Conservation (phyloP, 2,113 vertebrate species). For the Cololabis saira region DNA sequence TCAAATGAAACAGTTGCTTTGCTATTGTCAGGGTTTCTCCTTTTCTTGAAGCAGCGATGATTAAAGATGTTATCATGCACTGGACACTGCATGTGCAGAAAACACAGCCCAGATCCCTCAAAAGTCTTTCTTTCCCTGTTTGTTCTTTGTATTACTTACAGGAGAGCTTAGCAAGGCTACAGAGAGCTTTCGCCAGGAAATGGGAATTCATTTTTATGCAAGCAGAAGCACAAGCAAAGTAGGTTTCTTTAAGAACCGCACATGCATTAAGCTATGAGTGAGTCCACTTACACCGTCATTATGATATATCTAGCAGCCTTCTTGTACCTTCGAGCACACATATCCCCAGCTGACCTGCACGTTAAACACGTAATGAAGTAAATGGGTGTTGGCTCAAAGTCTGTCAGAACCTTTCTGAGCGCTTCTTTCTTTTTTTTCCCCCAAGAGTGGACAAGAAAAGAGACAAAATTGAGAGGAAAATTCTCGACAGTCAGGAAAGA, state of each 20-base stretch:
- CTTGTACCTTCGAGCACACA: slow-evolving; percentile 13
- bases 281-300: slow-evolving; percentile 21
- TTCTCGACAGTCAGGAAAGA: slow-evolving; percentile 97
- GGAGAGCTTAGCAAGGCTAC: slow-evolving; percentile 97
- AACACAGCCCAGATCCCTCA: slow-evolving; percentile 30
- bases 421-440: slow-evolving; percentile 3
- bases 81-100: slow-evolving; percentile 26
- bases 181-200: slow-evolving; percentile 95
- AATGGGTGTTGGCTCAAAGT: slow-evolving; percentile 8
- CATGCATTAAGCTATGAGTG: slow-evolving; percentile 20
- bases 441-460: slow-evolving; percentile 96
- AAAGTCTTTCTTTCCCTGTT: slow-evolving; percentile 42
- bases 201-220: slow-evolving; percentile 99
- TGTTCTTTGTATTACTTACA: slow-evolving; percentile 71
- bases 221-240: slow-evolving; percentile 99
- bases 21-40: not conserved
- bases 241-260: slow-evolving; percentile 76
- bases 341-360: slow-evolving; percentile 18
- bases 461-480: slow-evolving; percentile 98
- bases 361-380: slow-evolving; percentile 10
- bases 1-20: slow-evolving; percentile 37
- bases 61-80: slow-evolving; percentile 43
- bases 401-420: slow-evolving; percentile 4
- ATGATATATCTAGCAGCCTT: slow-evolving; percentile 2
- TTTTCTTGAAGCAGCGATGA: slow-evolving; percentile 28